These are phyloP conservation scores for Pachyramphus minor DNA, from an alignment of 2,113 vertebrate genomes.

Conservation along the genomic window DNA sequence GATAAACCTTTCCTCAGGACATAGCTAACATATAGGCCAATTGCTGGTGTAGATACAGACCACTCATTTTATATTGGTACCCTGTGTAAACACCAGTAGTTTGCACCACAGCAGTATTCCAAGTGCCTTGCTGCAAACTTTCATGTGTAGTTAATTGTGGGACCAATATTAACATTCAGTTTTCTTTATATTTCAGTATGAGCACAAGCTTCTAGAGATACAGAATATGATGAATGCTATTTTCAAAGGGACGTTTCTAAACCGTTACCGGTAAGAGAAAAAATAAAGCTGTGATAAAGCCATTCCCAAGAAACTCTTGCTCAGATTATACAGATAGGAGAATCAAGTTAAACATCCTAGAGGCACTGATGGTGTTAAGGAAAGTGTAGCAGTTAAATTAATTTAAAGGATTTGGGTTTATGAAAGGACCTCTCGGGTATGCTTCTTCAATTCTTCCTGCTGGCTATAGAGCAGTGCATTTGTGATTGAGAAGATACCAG, in stretches of 20 bases:
- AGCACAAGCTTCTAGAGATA: conserved; percentile 80
- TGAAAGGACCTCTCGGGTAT: not conserved
- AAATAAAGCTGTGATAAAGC: not conserved
- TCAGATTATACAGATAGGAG: not conserved
- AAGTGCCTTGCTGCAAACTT: not conserved
- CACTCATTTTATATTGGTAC: not conserved
- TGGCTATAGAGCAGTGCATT: not conserved
- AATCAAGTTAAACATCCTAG: not conserved
- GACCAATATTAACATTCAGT: not conserved
- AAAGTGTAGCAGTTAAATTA: not conserved
- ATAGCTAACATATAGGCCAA: not conserved
- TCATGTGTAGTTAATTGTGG: not conserved
- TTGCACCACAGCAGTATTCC: not conserved
- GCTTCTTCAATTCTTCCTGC: not conserved
- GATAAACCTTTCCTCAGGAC: not conserved
- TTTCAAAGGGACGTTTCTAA: conserved; percentile 89
- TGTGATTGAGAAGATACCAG: not conserved
- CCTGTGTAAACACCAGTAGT: rapidly evolving
- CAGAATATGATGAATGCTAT: conserved; percentile 86
- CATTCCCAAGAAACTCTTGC: not conserved
- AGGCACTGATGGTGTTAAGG: not conserved
- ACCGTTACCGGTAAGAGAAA: conserved; percentile 82
- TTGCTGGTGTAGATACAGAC: not conserved
- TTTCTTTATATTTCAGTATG: conserved; percentile 73
- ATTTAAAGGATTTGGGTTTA: not conserved